These are phyloP conservation scores for Etheostoma perlongum DNA, from an alignment of 2,797 vertebrate genomes.

Conservation along the genomic window DNA sequence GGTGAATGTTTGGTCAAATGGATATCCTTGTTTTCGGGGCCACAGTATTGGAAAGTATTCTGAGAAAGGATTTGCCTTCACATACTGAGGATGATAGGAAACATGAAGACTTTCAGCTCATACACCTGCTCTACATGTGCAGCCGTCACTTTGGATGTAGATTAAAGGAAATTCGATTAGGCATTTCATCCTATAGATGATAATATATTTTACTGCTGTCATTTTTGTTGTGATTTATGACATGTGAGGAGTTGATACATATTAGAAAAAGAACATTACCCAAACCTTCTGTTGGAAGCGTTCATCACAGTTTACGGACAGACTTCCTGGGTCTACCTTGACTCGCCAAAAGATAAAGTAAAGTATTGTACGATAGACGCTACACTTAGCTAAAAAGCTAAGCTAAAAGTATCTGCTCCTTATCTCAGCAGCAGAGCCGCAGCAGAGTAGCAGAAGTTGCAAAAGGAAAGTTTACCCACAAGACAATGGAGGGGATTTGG, in stretches of 20 bases:
- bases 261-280: too few species aligned
- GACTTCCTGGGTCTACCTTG: not conserved
- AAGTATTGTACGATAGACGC: not conserved
- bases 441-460: too few species aligned
- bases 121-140: conserved; percentile 24
- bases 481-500: too few species aligned
- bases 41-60: conserved; percentile 15
- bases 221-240: conserved; percentile 34
- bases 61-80: not conserved
- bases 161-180: conserved; percentile 26
- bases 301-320: not conserved
- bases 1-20: conserved; percentile 29
- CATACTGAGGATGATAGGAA: conserved; percentile 27
- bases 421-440: too few species aligned
- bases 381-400: too few species aligned
- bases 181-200: conserved; percentile 23
- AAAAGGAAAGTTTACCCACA: too few species aligned
- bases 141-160: conserved; percentile 28
- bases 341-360: not conserved
- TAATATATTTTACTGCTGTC: conserved; percentile 22
- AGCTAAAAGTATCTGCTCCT: too few species aligned
- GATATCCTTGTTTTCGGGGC: conserved; percentile 26
- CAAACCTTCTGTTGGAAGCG: not conserved
- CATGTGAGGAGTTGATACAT: conserved; percentile 18
- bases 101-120: conserved; percentile 32